Base-by-base conservation (phyloP, 2,888 invertebrate species). In the Metellina segmentata region DNA sequence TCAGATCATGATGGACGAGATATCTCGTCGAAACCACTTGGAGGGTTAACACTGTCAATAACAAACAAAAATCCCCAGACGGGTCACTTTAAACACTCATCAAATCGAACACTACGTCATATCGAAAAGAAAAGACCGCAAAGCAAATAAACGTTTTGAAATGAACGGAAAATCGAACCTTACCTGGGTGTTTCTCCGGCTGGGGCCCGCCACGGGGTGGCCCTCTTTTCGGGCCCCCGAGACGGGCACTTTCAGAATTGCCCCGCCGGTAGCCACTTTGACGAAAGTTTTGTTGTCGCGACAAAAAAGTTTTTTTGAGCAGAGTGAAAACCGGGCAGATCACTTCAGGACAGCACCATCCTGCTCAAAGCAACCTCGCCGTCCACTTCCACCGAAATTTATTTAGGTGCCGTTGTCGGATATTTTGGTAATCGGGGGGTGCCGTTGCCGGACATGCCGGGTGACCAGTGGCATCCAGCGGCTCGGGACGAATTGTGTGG, bases 261-360 rank as follows among this genome's bases (percentile, higher is more conserved):
- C 89, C 81, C 91, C 91, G 77, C 75, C n/a, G 75, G 85, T 52
- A 61, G 91, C 91, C 91, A 88, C 91, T 49, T 88, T 81, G 88
- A 19, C 7, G 51, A 11, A 16, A 8, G 69, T 34, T 34, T 34
- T 34, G 34, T 34, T 34, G 34, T 34, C 34, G 34, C 4, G 34
- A 34, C 34, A 34, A 34, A 34, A 61, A 61, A 61, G 13, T 11
- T 16, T 61, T 61, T 16, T 16, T 7, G 5, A 16, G 11, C 9
- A 11, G 61, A 61, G 11, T 11, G 1, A 61, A 61, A 61, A 61
- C 61, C 11, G 61, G 16, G 5, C 11, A 11, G 5, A 16, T 16
- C 11, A 61, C 34, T 20, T 51, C 16, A n/a, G 20, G 72, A 61
- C 16, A 79, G 11, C n/a, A 13, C 49, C 19, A 78, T 20, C 75